phyloP scores from a whole-genome alignment of 2,888 invertebrate species.

The Xestoiulus laeticollis region DNA sequence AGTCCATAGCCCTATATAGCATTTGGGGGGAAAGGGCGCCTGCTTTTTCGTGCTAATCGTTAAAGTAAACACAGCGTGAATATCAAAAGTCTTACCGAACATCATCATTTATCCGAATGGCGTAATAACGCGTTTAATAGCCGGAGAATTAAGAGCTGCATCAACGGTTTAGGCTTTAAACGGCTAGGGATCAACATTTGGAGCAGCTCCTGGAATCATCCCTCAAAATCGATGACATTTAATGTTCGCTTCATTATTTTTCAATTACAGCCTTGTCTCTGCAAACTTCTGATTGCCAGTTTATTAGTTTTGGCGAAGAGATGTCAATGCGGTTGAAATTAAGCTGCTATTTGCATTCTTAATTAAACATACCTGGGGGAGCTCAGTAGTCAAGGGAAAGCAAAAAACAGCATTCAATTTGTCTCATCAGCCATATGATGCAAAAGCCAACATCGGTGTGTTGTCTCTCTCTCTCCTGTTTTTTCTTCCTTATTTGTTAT shows the following conservation, averaged over 20 bases:
- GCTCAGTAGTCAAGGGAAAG: not conserved
- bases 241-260: conserved; percentile 1
- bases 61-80: conserved; percentile 23
- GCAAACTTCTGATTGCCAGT: not conserved
- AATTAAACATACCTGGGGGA: conserved; percentile 21
- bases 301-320: not conserved
- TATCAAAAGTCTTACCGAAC: conserved; percentile 21
- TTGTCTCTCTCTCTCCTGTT: too few relatives aligned
- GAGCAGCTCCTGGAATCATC: not conserved
- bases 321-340: not conserved
- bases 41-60: conserved; percentile 1
- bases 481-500: too few relatives aligned
- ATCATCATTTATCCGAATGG: conserved; percentile 33
- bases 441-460: too few relatives aligned
- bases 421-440: not conserved
- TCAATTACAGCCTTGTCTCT: not conserved
- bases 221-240: conserved; percentile 15
- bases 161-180: not conserved
- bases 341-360: not conserved
- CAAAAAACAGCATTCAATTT: not conserved
- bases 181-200: not conserved
- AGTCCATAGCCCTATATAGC: not conserved
- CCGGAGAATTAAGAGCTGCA: not conserved
- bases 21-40: not conserved
- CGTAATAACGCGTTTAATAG: conserved; percentile 33